phyloP scores from a whole-genome alignment of 2,888 invertebrate genomes.

The Lasioglossum calceatum region DNA sequence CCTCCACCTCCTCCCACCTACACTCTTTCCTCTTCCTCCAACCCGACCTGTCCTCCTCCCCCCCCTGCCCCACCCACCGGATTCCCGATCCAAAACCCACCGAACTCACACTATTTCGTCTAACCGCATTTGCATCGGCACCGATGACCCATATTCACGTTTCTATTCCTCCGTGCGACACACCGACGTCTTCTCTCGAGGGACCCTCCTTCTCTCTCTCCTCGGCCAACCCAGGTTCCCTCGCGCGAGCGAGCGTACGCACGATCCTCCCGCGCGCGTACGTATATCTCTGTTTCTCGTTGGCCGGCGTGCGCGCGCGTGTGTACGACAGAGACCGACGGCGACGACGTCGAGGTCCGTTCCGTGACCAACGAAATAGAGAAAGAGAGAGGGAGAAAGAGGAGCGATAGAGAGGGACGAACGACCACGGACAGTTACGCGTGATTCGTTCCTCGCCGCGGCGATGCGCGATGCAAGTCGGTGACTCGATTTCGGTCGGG shows the following conservation, averaged over 20 bases:
- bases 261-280: slow-evolving; percentile 35
- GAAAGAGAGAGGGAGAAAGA: slow-evolving; percentile 11
- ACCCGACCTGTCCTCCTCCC: not conserved
- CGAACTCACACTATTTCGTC: slow-evolving; percentile 69
- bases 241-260: slow-evolving; percentile 30
- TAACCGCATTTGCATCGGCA: slow-evolving; percentile 82
- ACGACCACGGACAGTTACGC: slow-evolving; percentile 66
- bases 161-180: slow-evolving; percentile 62
- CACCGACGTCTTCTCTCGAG: slow-evolving; percentile 12
- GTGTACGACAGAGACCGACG: slow-evolving; percentile 19
- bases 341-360: slow-evolving; percentile 9
- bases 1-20: slow-evolving; percentile 60
- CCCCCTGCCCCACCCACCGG: slow-evolving; percentile 38
- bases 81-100: slow-evolving; percentile 49
- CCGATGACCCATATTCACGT: slow-evolving; percentile 83
- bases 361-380: slow-evolving; percentile 2
- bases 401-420: slow-evolving; percentile 23
- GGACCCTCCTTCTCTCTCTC: slow-evolving; percentile 49
- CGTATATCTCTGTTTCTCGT: slow-evolving; percentile 21
- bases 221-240: slow-evolving; percentile 19
- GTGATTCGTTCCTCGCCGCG: slow-evolving; percentile 67
- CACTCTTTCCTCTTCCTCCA: slow-evolving; percentile 55
- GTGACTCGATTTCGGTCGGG: slow-evolving; percentile 67
- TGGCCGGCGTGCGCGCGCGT: not conserved
- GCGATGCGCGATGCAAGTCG: slow-evolving; percentile 72